A percentile compares a stretch with the other conserved stretches of the same genome.
Evolutionary conservation across 37 sponge, comb jelly and placozoan genomes (phyloP).

Genomic region (Axinella damicornis): DNA sequence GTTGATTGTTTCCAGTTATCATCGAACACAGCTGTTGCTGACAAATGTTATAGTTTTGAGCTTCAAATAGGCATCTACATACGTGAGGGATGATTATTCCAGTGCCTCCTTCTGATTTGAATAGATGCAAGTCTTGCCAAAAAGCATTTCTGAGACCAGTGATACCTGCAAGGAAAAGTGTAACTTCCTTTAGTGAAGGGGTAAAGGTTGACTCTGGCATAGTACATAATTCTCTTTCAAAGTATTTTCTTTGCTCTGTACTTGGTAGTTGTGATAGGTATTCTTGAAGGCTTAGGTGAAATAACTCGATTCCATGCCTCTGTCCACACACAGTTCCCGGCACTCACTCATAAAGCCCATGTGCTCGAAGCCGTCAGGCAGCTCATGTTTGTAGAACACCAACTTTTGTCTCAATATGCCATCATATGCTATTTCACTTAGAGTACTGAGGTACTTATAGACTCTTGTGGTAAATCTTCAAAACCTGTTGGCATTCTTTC

Average conservation of each 20-base stretch:
- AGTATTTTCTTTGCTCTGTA: neutral
- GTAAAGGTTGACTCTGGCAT: too few species aligned
- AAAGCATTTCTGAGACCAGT: too few species aligned
- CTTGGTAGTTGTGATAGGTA: neutral
- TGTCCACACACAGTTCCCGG: neutral
- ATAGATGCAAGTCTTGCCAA: too few species aligned
- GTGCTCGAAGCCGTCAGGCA: neutral
- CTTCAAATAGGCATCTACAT: too few species aligned
- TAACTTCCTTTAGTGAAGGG: too few species aligned
- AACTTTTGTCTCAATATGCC: neutral
- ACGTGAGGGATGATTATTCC: too few species aligned
- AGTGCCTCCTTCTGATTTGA: too few species aligned
- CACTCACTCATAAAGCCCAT: conserved; percentile 18
- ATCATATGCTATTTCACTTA: neutral
- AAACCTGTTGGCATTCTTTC: neutral
- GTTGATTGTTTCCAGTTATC: too few species aligned
- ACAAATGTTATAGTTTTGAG: too few species aligned
- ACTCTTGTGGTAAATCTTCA: neutral
- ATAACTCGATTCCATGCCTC: neutral
- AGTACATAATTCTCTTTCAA: too few species aligned
- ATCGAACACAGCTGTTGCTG: too few species aligned
- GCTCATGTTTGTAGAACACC: neutral
- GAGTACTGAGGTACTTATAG: neutral
- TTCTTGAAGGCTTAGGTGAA: conserved; percentile 21
- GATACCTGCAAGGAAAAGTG: too few species aligned